phyloP scores from a whole-genome alignment of 2,797 vertebrate genomes.

The Galago senegalensis region DNA sequence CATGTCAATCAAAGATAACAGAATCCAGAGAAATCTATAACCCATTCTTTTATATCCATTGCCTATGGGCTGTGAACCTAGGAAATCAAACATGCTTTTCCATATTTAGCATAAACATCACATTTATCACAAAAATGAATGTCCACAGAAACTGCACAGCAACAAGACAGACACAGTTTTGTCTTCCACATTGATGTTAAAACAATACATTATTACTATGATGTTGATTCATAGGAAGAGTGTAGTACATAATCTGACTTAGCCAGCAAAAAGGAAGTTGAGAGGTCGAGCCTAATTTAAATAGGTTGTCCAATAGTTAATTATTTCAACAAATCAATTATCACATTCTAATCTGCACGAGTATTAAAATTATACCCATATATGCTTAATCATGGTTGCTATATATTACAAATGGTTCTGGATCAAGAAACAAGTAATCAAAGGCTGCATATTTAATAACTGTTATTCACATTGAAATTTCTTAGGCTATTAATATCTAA shows the following conservation, averaged over 20 bases:
- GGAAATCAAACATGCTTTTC: constrained; percentile 62
- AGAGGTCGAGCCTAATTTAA: neutral
- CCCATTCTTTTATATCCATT: too few relatives aligned
- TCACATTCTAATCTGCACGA: neutral
- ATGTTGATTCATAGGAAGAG: neutral
- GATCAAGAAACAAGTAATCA: constrained; percentile 82
- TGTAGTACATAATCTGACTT: neutral
- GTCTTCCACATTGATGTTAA: neutral
- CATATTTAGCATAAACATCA: constrained; percentile 38
- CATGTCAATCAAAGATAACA: neutral
- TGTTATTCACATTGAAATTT: constrained; percentile 71
- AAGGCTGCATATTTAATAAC: constrained; percentile 80
- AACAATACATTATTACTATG: neutral
- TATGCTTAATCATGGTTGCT: neutral
- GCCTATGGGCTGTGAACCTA: neutral
- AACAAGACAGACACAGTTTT: constrained; percentile 16
- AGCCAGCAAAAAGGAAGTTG: neutral
- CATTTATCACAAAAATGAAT: constrained; percentile 60
- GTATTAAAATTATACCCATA: constrained; percentile 62
- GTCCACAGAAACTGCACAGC: constrained; percentile 78
- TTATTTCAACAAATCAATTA: constrained; percentile 31
- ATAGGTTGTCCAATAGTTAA: neutral
- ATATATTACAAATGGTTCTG: constrained; percentile 59
- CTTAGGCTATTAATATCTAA: constrained; percentile 86
- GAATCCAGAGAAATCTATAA: neutral